Percentiles rank a stretch among this genome's conserved stretches.
Conservation (phyloP, 2,797 vertebrate species). For the Chelon auratus region DNA sequence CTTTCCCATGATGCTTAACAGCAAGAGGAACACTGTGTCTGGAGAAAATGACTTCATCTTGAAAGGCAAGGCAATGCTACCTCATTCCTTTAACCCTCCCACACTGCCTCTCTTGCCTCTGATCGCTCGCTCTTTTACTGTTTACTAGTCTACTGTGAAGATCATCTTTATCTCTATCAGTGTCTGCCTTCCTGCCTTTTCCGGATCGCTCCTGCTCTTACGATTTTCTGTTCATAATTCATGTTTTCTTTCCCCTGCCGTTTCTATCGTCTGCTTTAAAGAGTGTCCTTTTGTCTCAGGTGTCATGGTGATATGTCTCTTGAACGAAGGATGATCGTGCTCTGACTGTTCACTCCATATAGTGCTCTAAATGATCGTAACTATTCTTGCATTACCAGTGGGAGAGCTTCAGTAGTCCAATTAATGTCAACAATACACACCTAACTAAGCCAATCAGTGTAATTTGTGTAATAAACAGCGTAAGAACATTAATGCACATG, state of each 20-base stretch:
- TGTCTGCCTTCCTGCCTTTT: constrained; percentile 19
- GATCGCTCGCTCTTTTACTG: constrained; percentile 30
- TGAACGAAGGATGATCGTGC: constrained; percentile 25
- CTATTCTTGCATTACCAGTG: no score
- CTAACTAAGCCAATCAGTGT: background rate
- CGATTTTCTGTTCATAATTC: constrained; percentile 42
- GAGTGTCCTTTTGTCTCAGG: constrained; percentile 56
- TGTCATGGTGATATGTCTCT: constrained; percentile 32
- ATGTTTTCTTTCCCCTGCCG: constrained; percentile 16
- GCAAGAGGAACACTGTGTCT: constrained; percentile 69
- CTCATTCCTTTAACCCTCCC: constrained; percentile 59
- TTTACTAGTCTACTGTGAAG: constrained; percentile 30
- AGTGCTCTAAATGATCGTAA: no score
- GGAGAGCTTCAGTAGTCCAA: no score
- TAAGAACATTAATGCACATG: background rate
- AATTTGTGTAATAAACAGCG: background rate
- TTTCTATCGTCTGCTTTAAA: constrained; percentile 32
- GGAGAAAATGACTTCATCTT: constrained; percentile 74
- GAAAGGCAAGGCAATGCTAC: constrained; percentile 65
- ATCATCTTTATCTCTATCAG: constrained; percentile 35
- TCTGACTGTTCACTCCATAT: no score
- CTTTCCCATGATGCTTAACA: constrained; percentile 73
- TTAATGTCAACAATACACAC: no score
- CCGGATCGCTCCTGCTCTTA: constrained; percentile 35
- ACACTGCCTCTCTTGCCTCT: constrained; percentile 29